Evolutionary conservation across 2,888 invertebrate species (phyloP).

Genomic region (Oligia fasciuncula): DNA sequence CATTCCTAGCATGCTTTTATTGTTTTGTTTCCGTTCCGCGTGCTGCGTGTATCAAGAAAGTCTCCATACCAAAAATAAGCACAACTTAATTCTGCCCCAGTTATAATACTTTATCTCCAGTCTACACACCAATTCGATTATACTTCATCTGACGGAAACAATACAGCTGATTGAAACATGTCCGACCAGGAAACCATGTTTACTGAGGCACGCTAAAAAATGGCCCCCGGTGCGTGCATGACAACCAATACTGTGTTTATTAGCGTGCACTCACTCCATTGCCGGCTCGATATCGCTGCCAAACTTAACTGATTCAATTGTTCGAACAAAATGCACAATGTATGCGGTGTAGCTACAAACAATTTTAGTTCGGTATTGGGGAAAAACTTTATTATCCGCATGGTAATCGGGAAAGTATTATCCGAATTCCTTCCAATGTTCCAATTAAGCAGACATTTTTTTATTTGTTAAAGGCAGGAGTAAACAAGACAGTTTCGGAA

Average conservation of each 20-base stretch:
- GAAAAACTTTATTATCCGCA: conserved; percentile 27
- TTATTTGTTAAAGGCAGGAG: conserved; percentile 26
- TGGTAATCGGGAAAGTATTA: conserved; percentile 31
- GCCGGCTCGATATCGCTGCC: conserved; percentile 23
- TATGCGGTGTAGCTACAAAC: conserved; percentile 31
- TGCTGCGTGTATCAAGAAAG: neutral
- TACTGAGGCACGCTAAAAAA: conserved; percentile 36
- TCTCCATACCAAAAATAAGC: neutral
- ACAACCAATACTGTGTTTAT: conserved; percentile 61
- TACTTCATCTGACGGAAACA: conserved; percentile 30
- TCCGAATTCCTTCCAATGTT: conserved; percentile 19
- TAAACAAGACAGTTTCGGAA: conserved; percentile 20
- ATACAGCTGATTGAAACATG: conserved; percentile 55
- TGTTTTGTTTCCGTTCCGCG: neutral
- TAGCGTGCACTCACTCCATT: conserved; percentile 48
- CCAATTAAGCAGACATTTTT: conserved; percentile 27
- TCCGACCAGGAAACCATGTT: conserved; percentile 22
- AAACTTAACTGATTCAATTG: conserved; percentile 59
- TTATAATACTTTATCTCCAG: neutral
- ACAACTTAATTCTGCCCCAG: no score
- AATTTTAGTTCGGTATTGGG: conserved; percentile 23
- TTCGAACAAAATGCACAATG: conserved; percentile 51
- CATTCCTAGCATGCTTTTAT: neutral
- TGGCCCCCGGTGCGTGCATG: conserved; percentile 28
- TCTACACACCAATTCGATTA: neutral